Percentiles rank a stretch among this genome's conserved stretches.
Evolutionary conservation across 2,113 vertebrate genomes (phyloP).

Genomic region (Piaya cayana): DNA sequence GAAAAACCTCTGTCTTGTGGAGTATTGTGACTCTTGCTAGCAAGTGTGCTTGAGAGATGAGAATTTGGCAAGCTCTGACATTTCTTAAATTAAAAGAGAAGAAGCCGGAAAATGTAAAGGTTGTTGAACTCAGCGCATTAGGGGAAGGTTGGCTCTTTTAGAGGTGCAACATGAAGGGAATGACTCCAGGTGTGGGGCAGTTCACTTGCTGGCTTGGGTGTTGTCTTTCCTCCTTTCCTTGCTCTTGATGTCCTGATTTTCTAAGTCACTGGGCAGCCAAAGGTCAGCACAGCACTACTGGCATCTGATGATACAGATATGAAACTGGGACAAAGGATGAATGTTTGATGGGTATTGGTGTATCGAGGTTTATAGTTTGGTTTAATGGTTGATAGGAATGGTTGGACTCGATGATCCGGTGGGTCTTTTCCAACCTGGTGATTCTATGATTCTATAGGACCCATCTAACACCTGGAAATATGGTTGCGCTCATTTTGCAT

Average conservation of each 20-base stretch:
- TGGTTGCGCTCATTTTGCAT: not conserved
- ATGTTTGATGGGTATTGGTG: not conserved
- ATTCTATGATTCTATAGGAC: too few species aligned
- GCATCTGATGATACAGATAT: not conserved
- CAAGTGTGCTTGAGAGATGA: rapidly evolving
- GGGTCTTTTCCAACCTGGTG: too few species aligned
- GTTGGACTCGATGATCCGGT: too few species aligned
- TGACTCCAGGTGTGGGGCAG: not conserved
- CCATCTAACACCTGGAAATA: not conserved
- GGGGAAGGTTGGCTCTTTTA: not conserved
- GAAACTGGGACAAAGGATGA: not conserved
- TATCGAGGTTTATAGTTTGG: not conserved
- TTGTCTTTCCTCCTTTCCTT: not conserved
- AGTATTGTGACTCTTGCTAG: not conserved
- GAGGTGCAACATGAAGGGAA: rapidly evolving
- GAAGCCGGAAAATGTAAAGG: not conserved
- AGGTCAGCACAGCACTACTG: not conserved
- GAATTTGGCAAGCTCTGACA: not conserved
- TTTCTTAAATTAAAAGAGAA: not conserved
- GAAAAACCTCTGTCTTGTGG: not conserved
- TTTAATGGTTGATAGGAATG: too few species aligned
- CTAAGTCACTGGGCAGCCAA: not conserved
- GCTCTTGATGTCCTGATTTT: not conserved
- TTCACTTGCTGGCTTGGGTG: not conserved
- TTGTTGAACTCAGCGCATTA: rapidly evolving